phyloP scores from a whole-genome alignment of 2,888 invertebrate genomes.

The Ophonus ardosiacus region DNA sequence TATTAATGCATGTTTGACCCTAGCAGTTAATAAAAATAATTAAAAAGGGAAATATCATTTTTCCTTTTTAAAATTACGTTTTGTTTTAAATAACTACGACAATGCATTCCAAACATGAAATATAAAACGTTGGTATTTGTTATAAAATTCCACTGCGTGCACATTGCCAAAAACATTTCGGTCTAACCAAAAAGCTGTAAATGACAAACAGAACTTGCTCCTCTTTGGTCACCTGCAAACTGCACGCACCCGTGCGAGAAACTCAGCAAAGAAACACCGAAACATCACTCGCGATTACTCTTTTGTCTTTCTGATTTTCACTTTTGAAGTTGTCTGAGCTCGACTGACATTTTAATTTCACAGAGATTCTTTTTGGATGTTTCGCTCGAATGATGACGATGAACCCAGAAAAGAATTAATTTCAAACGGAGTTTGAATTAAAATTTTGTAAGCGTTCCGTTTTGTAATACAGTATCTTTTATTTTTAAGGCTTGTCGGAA shows the following conservation, averaged over 20 bases:
- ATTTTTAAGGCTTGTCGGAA: conserved; percentile 13
- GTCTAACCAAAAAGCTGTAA: not conserved
- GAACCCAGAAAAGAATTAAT: conserved; percentile 39
- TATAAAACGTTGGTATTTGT: too few relatives aligned
- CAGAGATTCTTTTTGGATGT: conserved; percentile 39
- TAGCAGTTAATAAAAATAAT: too few relatives aligned
- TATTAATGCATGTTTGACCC: too few relatives aligned
- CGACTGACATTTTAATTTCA: conserved; percentile 38
- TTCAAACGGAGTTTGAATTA: conserved; percentile 38
- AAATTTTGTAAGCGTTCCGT: conserved; percentile 30
- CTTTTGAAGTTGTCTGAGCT: conserved; percentile 38
- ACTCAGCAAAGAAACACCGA: not conserved
- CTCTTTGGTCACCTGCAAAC: not conserved
- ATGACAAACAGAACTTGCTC: not conserved
- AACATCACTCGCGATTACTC: conserved; percentile 36
- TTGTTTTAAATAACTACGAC: too few relatives aligned
- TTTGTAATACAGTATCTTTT: conserved; percentile 31
- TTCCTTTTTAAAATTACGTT: too few relatives aligned
- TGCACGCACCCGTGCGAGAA: not conserved
- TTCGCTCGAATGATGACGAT: conserved; percentile 36
- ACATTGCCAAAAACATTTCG: not conserved
- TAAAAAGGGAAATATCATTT: too few relatives aligned
- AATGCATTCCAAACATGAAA: too few relatives aligned
- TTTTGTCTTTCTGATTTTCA: conserved; percentile 28
- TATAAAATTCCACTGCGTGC: too few relatives aligned